phyloP scores from a whole-genome alignment of 2,113 vertebrate species.

The Lamprotornis superbus region DNA sequence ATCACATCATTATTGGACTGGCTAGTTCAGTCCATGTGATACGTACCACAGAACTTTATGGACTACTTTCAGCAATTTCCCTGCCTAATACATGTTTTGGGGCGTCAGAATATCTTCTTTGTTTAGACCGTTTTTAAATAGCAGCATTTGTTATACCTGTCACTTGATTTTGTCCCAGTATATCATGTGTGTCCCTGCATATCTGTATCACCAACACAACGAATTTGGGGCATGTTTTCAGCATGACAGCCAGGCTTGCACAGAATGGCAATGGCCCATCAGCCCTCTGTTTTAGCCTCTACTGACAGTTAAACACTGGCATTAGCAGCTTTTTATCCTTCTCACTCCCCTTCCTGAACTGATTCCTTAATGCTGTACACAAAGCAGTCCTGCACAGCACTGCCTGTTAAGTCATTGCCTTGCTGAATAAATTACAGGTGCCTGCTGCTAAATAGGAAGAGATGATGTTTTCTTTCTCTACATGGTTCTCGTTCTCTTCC shows the following conservation, averaged over 20 bases:
- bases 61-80: rapidly evolving
- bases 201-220: background rate
- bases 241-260: background rate
- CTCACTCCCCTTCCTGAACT: background rate
- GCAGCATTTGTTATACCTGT: background rate
- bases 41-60: background rate
- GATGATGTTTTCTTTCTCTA: background rate
- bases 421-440: background rate
- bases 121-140: background rate
- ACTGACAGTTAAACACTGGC: background rate
- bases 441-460: background rate
- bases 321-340: background rate
- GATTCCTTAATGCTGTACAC: background rate
- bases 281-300: background rate
- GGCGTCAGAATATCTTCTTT: background rate
- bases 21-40: background rate
- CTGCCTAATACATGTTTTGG: background rate
- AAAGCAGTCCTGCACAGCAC: background rate
- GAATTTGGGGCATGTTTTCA: background rate
- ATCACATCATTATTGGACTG: background rate
- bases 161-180: background rate
- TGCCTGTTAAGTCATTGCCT: background rate
- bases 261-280: background rate
- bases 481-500: background rate
- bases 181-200: background rate